Percentiles rank a stretch among this genome's conserved stretches.
These are phyloP conservation scores for Antennarius striatus DNA, from an alignment of 2,113 vertebrate species.

Conservation along the genomic window DNA sequence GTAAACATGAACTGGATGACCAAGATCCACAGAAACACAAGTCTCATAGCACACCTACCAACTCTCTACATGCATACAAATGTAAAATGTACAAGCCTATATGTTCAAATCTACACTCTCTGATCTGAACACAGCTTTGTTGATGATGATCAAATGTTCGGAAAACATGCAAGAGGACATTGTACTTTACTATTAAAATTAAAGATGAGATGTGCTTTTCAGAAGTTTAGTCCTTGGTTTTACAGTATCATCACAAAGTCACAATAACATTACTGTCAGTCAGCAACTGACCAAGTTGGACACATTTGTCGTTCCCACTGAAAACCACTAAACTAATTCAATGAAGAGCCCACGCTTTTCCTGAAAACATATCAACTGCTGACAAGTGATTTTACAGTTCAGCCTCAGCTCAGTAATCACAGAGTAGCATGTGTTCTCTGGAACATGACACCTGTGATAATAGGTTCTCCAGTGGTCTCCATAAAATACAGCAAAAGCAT, in stretches of 20 bases:
- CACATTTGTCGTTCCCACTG: constrained; percentile 56
- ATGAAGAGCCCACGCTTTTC: constrained; percentile 67
- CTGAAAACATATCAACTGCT: constrained; percentile 75
- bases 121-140: constrained; percentile 35
- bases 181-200: background rate
- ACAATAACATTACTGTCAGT: constrained; percentile 45
- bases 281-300: constrained; percentile 64
- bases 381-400: constrained; percentile 76
- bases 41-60: constrained; percentile 47
- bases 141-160: constrained; percentile 26
- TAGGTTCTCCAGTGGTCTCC: constrained; percentile 70
- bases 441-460: constrained; percentile 73
- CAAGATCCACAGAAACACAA: constrained; percentile 39
- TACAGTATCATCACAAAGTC: constrained; percentile 36
- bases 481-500: constrained; percentile 62
- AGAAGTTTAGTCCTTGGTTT: constrained; percentile 22
- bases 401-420: constrained; percentile 73
- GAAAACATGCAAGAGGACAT: background rate
- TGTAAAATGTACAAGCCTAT: constrained; percentile 19
- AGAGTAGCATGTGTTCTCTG: constrained; percentile 71
- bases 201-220: constrained; percentile 7
- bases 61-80: constrained; percentile 54
- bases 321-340: constrained; percentile 75
- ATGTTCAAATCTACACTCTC: constrained; percentile 13
- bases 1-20: constrained; percentile 70